These are phyloP conservation scores for Drosophila sproati DNA, from an alignment of 1,140 invertebrate species.

Conservation along the genomic window DNA sequence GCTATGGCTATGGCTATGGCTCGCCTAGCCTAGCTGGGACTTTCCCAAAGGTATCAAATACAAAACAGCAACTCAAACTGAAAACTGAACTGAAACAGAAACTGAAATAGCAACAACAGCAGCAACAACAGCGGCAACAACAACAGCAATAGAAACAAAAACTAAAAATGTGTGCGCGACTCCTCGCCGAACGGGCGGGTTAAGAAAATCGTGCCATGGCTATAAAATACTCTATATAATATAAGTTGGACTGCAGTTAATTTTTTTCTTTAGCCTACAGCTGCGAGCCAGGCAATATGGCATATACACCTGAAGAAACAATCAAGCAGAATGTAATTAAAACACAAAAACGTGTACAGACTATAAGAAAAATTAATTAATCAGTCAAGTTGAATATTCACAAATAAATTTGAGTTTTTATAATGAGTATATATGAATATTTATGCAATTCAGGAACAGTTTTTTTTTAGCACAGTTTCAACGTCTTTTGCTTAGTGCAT, in stretches of 20 bases:
- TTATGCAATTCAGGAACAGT: no score
- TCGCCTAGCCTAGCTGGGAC: constrained; percentile 13
- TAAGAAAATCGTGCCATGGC: constrained; percentile 75
- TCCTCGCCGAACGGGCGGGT: neutral
- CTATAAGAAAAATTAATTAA: no score
- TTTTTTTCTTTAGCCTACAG: constrained; percentile 44
- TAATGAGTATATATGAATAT: no score
- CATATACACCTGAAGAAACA: constrained; percentile 8
- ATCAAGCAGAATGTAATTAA: neutral
- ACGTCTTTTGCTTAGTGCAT: constrained; percentile 12
- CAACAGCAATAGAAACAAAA: constrained; percentile 26
- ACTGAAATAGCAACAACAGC: constrained; percentile 19
- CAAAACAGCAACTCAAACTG: constrained; percentile 56
- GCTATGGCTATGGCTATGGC: neutral
- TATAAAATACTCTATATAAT: constrained; percentile 60
- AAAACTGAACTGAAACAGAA: constrained; percentile 27
- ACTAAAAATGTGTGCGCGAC: constrained; percentile 53
- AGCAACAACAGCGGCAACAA: constrained; percentile 1
- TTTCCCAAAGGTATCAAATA: constrained; percentile 80
- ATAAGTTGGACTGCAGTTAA: constrained; percentile 58
- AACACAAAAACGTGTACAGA: no score
- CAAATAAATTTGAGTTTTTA: no score
- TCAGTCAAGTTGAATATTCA: no score
- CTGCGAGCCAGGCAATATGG: constrained; percentile 12
- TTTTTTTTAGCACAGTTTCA: neutral